phyloP scores from a whole-genome alignment of 2,113 vertebrate genomes.

The Malurus melanocephalus region DNA sequence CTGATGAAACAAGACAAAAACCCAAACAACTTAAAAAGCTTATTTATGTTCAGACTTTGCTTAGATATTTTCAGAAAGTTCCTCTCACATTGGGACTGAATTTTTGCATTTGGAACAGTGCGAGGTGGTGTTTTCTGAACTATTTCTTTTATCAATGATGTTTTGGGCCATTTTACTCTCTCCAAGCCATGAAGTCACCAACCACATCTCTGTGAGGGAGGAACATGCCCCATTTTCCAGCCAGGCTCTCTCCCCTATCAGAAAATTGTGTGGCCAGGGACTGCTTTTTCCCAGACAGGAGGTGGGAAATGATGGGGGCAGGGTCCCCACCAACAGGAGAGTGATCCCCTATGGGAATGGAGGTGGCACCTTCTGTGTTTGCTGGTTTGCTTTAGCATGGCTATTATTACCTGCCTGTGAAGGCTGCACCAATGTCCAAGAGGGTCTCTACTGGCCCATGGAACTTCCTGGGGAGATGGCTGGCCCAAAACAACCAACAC shows the following conservation, averaged over 20 bases:
- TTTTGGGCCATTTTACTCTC: not conserved
- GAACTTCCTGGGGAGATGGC: not conserved
- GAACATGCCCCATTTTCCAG: not conserved
- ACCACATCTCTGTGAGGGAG: fast-evolving
- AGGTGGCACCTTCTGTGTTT: not conserved
- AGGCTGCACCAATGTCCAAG: fast-evolving
- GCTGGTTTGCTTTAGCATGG: not conserved
- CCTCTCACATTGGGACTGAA: not conserved
- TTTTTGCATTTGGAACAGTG: not conserved
- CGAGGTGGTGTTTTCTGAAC: not conserved
- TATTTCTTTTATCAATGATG: not conserved
- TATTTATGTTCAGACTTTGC: not conserved
- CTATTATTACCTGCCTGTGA: not conserved
- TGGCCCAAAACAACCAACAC: not conserved
- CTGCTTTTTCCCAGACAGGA: not conserved
- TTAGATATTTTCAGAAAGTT: not conserved
- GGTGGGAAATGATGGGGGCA: not conserved
- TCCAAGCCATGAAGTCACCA: not conserved
- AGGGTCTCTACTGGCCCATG: not conserved
- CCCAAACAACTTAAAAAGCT: not conserved
- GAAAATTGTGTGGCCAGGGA: not conserved
- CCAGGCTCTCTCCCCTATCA: not conserved
- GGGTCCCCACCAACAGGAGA: not conserved
- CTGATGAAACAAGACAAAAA: not conserved
- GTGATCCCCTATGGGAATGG: not conserved